Evolutionary conservation across 2,888 invertebrate genomes (phyloP).

Genomic region (Isoperla grammatica): DNA sequence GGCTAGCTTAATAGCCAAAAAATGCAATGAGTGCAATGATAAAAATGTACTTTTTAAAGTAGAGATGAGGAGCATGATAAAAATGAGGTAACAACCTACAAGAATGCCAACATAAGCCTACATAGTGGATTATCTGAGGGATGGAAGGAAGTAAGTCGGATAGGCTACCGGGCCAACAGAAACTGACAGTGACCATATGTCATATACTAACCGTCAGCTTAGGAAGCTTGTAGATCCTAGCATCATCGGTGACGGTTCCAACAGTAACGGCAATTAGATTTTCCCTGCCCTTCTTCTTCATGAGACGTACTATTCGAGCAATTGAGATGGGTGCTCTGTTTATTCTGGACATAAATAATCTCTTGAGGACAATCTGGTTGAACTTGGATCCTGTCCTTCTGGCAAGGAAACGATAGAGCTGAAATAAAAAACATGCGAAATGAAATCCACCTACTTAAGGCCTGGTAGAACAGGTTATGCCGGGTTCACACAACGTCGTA

Average conservation of each 20-base stretch:
- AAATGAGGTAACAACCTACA: too few relatives aligned
- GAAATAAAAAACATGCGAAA: not conserved
- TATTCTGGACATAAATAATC: slow-evolving; percentile 96
- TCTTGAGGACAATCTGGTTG: slow-evolving; percentile 87
- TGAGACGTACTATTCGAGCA: slow-evolving; percentile 77
- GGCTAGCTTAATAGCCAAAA: too few relatives aligned
- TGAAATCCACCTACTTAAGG: not conserved
- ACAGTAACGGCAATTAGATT: slow-evolving; percentile 89
- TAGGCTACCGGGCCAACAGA: too few relatives aligned
- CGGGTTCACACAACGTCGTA: too few relatives aligned
- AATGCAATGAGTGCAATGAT: too few relatives aligned
- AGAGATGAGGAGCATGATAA: too few relatives aligned
- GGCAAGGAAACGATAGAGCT: slow-evolving; percentile 85
- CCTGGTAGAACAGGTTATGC: too few relatives aligned
- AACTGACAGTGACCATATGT: too few relatives aligned
- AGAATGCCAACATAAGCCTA: too few relatives aligned
- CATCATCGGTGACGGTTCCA: slow-evolving; percentile 92
- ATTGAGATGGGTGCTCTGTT: slow-evolving; percentile 92
- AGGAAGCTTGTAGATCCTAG: slow-evolving; percentile 84
- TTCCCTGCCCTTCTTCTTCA: slow-evolving; percentile 81
- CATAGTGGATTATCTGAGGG: too few relatives aligned
- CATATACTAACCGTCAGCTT: slow-evolving; percentile 73
- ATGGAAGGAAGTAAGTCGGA: too few relatives aligned
- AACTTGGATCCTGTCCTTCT: slow-evolving; percentile 95
- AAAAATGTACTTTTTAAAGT: too few relatives aligned